Conservation (phyloP, 2,888 invertebrate genomes). For the Macaria notata region DNA sequence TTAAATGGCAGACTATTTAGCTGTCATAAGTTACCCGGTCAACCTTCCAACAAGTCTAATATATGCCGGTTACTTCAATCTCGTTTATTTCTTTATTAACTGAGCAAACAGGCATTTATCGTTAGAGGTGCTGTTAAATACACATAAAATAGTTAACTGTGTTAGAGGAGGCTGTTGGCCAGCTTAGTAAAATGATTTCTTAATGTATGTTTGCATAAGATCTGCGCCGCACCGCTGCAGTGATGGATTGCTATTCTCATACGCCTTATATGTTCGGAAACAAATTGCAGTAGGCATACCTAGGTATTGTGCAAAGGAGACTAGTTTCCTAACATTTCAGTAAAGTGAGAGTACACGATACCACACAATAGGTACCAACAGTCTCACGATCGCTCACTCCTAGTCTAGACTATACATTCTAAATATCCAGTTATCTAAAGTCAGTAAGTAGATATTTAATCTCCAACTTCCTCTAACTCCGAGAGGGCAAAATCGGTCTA, state of each 20-base stretch:
- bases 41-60: slow-evolving; percentile 23
- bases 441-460: background rate
- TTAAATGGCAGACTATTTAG: slow-evolving; percentile 27
- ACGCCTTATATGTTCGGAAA: slow-evolving; percentile 6
- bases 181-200: slow-evolving; percentile 10
- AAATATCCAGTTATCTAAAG: background rate
- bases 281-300: slow-evolving; percentile 5
- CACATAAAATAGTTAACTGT: slow-evolving; percentile 9
- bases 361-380: background rate
- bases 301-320: slow-evolving; percentile 4
- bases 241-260: slow-evolving; percentile 11
- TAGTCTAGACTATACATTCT: background rate
- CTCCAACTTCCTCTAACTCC: slow-evolving; percentile 12
- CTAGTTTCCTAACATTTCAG: slow-evolving; percentile 8
- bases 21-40: slow-evolving; percentile 22
- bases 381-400: background rate
- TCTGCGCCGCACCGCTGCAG: slow-evolving; percentile 3
- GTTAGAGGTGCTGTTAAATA: slow-evolving; percentile 13
- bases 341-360: slow-evolving; percentile 5
- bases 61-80: slow-evolving; percentile 25
- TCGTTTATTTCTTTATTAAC: slow-evolving; percentile 24
- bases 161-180: slow-evolving; percentile 1
- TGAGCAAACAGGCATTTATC: slow-evolving; percentile 24
- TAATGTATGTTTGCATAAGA: slow-evolving; percentile 12
- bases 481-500: slow-evolving; percentile 13